These are phyloP conservation scores for Platichthys stellatus DNA, from an alignment of 2,113 vertebrate genomes.

Conservation along the genomic window DNA sequence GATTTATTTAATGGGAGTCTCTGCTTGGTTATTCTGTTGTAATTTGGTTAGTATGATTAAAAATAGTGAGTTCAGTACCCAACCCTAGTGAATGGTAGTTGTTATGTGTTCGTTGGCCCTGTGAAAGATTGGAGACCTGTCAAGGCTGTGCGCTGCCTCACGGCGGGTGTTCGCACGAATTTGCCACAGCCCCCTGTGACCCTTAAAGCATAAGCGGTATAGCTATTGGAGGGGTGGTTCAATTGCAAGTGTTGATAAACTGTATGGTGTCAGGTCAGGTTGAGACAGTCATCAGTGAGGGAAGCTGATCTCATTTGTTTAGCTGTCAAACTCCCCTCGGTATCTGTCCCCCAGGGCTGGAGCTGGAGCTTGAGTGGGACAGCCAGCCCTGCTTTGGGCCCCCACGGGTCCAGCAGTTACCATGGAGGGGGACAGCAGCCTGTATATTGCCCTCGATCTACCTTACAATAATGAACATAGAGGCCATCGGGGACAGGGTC, in stretches of 20 bases:
- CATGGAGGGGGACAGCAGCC: slow-evolving; percentile 36
- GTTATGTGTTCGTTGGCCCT: background rate
- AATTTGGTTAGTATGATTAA: too few relatives aligned
- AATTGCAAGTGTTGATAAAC: background rate
- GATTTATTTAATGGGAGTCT: too few relatives aligned
- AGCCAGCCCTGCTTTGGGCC: slow-evolving; percentile 39
- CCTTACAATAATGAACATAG: slow-evolving; percentile 24
- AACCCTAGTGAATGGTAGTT: too few relatives aligned
- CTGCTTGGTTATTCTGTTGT: too few relatives aligned
- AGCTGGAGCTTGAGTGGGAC: slow-evolving; percentile 36
- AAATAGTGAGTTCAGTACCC: too few relatives aligned
- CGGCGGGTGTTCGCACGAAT: background rate
- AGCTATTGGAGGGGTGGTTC: background rate
- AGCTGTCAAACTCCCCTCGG: slow-evolving; percentile 36
- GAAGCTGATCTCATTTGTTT: slow-evolving; percentile 72
- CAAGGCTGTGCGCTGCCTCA: background rate
- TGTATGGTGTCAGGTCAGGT: slow-evolving; percentile 5
- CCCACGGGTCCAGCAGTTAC: slow-evolving; percentile 53
- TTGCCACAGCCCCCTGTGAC: background rate
- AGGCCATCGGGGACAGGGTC: slow-evolving; percentile 42
- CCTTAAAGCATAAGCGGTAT: background rate
- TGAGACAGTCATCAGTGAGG: slow-evolving; percentile 12
- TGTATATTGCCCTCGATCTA: slow-evolving; percentile 41
- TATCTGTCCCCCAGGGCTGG: slow-evolving; percentile 27
- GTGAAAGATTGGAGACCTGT: background rate